phyloP scores from a whole-genome alignment of 2,797 vertebrate genomes.

The Siniperca obscura region DNA sequence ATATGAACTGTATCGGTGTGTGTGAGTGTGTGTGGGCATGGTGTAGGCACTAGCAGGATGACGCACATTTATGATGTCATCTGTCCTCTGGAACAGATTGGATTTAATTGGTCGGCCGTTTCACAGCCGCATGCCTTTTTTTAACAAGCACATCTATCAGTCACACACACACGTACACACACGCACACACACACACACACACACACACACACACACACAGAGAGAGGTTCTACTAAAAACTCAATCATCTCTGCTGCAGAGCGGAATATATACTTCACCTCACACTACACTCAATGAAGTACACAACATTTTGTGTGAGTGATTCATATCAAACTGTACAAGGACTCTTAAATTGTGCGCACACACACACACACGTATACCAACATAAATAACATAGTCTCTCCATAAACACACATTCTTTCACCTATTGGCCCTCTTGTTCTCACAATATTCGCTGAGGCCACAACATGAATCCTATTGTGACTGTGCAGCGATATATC shows the following conservation, averaged over 20 bases:
- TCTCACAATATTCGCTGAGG: slow-evolving; percentile 8
- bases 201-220: slow-evolving; percentile 21
- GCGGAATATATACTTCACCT: slow-evolving; percentile 45
- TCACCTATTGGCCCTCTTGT: slow-evolving; percentile 34
- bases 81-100: slow-evolving; percentile 77
- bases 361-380: slow-evolving; percentile 20
- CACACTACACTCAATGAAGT: slow-evolving; percentile 25
- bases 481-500: slow-evolving; percentile 56
- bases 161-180: neutral
- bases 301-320: slow-evolving; percentile 43
- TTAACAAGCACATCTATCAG: slow-evolving; percentile 72
- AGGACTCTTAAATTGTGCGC: slow-evolving; percentile 22
- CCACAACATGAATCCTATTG: slow-evolving; percentile 48
- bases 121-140: slow-evolving; percentile 66
- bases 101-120: slow-evolving; percentile 75
- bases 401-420: slow-evolving; percentile 35
- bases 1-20: neutral
- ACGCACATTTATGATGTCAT: slow-evolving; percentile 74
- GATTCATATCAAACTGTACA: slow-evolving; percentile 55
- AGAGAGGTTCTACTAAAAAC: slow-evolving; percentile 46
- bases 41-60: slow-evolving; percentile 30
- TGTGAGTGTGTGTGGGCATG: neutral
- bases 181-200: neutral
- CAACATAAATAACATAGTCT: slow-evolving; percentile 38
- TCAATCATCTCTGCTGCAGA: slow-evolving; percentile 57